A percentile compares a stretch with the other conserved stretches of the same genome.
Conservation (phyloP, 2,113 vertebrate species). For the Ascaphus truei region DNA sequence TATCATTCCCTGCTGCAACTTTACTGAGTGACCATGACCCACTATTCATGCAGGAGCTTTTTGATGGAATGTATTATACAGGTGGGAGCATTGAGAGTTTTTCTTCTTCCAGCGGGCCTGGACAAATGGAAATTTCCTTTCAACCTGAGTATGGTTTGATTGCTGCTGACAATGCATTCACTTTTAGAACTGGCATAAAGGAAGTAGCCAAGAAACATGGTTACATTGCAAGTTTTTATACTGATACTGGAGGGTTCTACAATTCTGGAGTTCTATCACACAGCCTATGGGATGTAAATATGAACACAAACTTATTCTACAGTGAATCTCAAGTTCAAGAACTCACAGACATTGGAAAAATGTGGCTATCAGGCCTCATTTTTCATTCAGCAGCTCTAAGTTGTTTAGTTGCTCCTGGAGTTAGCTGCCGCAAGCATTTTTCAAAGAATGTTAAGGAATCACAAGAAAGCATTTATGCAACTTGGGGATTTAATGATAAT, state of each 20-base stretch:
- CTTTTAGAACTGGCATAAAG: conserved; percentile 86
- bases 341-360: conserved; percentile 72
- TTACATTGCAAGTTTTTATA: conserved; percentile 85
- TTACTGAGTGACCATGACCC: conserved; percentile 81
- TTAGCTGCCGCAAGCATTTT: conserved; percentile 72
- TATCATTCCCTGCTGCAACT: conserved; percentile 82
- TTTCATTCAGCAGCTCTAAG: conserved; percentile 84
- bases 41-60: conserved; percentile 85
- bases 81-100: conserved; percentile 88
- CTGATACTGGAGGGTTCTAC: conserved; percentile 73
- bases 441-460: conserved; percentile 70
- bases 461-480: conserved; percentile 66
- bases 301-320: conserved; percentile 74
- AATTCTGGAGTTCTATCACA: conserved; percentile 82
- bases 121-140: conserved; percentile 88
- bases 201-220: conserved; percentile 86
- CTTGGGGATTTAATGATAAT: conserved; percentile 83
- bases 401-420: conserved; percentile 82
- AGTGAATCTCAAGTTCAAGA: conserved; percentile 47
- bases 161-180: conserved; percentile 85
- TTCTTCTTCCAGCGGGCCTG: conserved; percentile 77
- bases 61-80: conserved; percentile 83
- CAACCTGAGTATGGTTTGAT: conserved; percentile 80
- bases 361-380: conserved; percentile 83
- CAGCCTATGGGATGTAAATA: conserved; percentile 79